Base-by-base conservation (phyloP, 2,113 vertebrate species). In the Vireo altiloquus region DNA sequence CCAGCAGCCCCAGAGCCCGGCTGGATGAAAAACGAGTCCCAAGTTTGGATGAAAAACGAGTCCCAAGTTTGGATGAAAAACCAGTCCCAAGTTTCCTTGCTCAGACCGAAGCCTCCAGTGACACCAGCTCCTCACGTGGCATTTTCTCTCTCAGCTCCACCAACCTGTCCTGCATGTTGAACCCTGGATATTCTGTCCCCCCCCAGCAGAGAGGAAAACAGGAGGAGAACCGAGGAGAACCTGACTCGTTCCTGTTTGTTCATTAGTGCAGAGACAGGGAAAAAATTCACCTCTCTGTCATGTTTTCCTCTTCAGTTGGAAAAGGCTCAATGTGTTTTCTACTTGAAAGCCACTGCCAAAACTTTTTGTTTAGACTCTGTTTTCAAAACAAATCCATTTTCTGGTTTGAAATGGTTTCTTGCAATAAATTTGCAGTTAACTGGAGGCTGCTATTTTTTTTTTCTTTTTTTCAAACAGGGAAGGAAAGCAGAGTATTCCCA, bases 161-260 rank as follows among this genome's bases (percentile, higher is more conserved):
- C 17, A 50, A 0, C 8, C 25, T 31, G 35, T 28, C 44, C 70
- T 40, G 28, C 8, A 4, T 52, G 22, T 13, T 52, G 56, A 64
- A 12, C 9, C 24, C 35, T 0, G 2, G 30, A 7, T 16, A 0
- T 12, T 1, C 69, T 15, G 27, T n/a, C 4, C 47, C 39, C 87
- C 47, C 30, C 35, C 47, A 84, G 44, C 1, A 74, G 39, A 74
- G 47, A 39, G n/a, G 46, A 53, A 74, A 92, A 11, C 25, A 92
- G 28, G 15, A 39, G 39, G 39, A 39, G 39, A 39, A 39, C 39
- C 9, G 30, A 61, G 77, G 68, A 87, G 72, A 74, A 50, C 20
- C 47, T 63, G 35, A n/a, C 31, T 60, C 27, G 24, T 20, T 89
- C 50, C 52, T 59, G 11, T 78, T 87, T 42, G 9, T n/a, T 52